A percentile compares a stretch with the other conserved stretches of the same genome.
Evolutionary conservation across 2,888 invertebrate genomes (phyloP).

Genomic region (Ptilodon capucinus): DNA sequence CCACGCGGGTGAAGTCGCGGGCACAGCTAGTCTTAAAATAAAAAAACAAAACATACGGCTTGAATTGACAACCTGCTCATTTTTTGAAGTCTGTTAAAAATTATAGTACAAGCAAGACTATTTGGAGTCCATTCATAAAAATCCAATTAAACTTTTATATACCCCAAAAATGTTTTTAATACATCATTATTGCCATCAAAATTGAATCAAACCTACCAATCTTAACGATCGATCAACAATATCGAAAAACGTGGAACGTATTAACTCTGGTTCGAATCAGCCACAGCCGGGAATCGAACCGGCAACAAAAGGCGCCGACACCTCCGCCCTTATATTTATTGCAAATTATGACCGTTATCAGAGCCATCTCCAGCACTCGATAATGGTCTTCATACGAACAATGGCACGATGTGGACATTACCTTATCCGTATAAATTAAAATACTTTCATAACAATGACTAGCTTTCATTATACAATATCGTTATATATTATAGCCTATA

Average conservation of each 20-base stretch:
- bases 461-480: too few relatives aligned
- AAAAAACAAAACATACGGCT: too few relatives aligned
- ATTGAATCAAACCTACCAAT: neutral
- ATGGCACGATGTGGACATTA: conserved; percentile 42
- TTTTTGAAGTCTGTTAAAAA: too few relatives aligned
- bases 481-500: too few relatives aligned
- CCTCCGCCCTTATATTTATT: conserved; percentile 77
- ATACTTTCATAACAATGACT: neutral
- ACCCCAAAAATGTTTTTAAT: neutral
- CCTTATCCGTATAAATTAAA: neutral
- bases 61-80: too few relatives aligned
- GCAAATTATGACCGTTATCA: conserved; percentile 78
- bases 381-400: conserved; percentile 70
- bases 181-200: neutral
- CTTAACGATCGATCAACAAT: neutral
- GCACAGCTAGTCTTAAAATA: too few relatives aligned
- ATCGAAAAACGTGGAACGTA: neutral
- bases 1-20: too few relatives aligned
- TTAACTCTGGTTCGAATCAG: conserved; percentile 23
- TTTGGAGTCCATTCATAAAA: neutral
- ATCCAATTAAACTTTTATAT: neutral
- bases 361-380: conserved; percentile 68
- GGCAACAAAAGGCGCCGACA: conserved; percentile 58
- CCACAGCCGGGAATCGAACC: conserved; percentile 40
- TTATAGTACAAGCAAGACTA: too few relatives aligned